Conservation (phyloP, 1,140 invertebrate genomes). For the Drosophila malerkotliana region DNA sequence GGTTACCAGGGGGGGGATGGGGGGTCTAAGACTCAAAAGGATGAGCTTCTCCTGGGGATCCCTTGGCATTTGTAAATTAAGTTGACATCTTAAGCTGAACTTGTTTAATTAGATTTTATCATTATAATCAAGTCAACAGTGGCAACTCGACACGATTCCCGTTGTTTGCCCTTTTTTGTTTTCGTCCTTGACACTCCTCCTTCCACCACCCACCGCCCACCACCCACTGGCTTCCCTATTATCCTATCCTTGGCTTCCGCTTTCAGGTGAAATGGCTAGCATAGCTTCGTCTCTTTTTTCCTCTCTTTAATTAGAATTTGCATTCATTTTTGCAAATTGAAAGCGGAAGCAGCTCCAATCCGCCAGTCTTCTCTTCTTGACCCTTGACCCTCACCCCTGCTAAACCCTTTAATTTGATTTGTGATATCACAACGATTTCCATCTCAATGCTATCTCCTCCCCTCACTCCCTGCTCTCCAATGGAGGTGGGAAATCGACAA, state of each 20-base stretch:
- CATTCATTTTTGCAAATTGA: conserved; percentile 19
- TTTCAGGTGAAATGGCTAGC: conserved; percentile 4
- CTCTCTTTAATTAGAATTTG: conserved; percentile 49
- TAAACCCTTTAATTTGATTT: conserved; percentile 23
- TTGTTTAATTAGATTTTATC: conserved; percentile 82
- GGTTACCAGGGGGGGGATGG: not conserved
- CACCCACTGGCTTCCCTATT: not conserved
- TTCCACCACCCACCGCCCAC: not conserved
- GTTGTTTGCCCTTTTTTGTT: conserved; percentile 23
- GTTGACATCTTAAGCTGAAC: conserved; percentile 78
- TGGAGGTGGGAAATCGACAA: no score
- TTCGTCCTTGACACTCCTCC: not conserved
- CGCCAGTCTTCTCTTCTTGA: not conserved
- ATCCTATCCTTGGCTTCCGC: not conserved
- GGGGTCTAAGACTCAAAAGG: not conserved
- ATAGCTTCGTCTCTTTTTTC: not conserved
- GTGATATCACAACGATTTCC: conserved; percentile 23
- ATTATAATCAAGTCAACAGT: conserved; percentile 75
- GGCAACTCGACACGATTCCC: conserved; percentile 29
- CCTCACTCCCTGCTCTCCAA: not conserved
- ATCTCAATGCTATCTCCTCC: conserved; percentile 16
- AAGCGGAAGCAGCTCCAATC: conserved; percentile 18
- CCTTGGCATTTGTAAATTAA: conserved; percentile 65
- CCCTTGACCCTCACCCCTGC: no score
- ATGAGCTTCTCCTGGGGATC: not conserved